Base-by-base conservation (phyloP, 2,797 vertebrate species). In the Cirrhinus mrigala region DNA sequence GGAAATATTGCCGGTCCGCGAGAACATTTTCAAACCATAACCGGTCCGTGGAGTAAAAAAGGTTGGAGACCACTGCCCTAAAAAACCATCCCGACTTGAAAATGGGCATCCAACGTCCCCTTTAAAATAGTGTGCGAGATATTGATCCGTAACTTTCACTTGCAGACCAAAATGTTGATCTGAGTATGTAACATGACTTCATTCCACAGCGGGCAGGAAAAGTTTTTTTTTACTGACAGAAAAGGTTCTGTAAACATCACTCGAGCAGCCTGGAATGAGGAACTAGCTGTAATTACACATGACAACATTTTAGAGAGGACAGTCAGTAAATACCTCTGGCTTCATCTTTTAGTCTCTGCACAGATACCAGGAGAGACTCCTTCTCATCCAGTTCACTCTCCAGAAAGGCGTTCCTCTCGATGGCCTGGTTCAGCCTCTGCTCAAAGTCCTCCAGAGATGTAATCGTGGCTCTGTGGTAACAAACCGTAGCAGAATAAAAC, bases 301-400 rank as follows among this genome's bases (percentile, higher is more conserved):
- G n/a, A 48, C n/a, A 24, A 20, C 14, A 79, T 24, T 84, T 48
- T 50, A 81, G 40, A 20, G 29, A 75, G 69, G 16, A 46, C 0
- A 22, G 52, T 84, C 82, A 33, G 75, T 86, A 85, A 79, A 87
- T 71, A 99, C 98, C 98, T 97, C 98, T 96, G 46, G 98, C 98
- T 94, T 99, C 98, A 75, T 99, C 98, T 94, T 99, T 99, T 90
- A 99, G 91, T 90, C 98, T 95, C 89, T 99, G 98, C 74, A 99
- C 98, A 12, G 98, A 99, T 22, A 97, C 97, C 89, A 99, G 94
- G 11, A 99, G 93, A 0, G 97, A 98, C 90, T 99, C 98, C 89
- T 99, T 99, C 94, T 99, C 98, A 88, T 99, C 98, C 90, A 99
- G 95, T 90, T 99, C 98, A 60, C 97, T 99, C 94, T 99, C 98